Conservation (phyloP, 1,140 invertebrate genomes). For the Drosophila quadrilineata region DNA sequence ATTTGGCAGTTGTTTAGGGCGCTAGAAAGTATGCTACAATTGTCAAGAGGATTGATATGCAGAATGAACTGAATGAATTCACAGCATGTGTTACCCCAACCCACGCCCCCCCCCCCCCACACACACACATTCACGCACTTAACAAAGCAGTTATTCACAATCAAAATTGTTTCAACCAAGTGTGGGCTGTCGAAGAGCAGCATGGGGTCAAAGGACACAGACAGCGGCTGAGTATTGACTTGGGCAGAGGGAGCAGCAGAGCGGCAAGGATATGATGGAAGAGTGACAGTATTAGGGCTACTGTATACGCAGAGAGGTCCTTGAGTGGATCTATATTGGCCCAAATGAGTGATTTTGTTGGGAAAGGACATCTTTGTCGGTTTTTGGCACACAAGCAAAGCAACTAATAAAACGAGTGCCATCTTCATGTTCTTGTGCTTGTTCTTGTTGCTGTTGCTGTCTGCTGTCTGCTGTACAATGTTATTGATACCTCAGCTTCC, state of each 20-base stretch:
- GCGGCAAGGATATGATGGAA: too few relatives aligned
- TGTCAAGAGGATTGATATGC: background rate
- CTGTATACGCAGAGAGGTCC: constrained; percentile 6
- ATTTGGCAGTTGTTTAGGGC: background rate
- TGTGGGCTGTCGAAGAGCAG: background rate
- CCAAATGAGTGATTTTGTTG: constrained; percentile 22
- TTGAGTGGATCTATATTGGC: constrained; percentile 15
- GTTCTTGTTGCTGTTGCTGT: constrained; percentile 21
- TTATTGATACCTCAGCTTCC: constrained; percentile 72
- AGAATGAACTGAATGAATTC: constrained; percentile 21
- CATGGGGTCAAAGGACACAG: constrained; percentile 5
- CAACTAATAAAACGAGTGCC: constrained; percentile 51
- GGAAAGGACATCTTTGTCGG: constrained; percentile 52
- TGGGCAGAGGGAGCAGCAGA: too few relatives aligned
- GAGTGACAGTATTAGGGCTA: too few relatives aligned
- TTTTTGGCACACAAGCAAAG: constrained; percentile 39
- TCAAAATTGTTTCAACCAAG: constrained; percentile 60
- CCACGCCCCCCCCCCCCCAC: too few relatives aligned
- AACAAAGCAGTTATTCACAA: constrained; percentile 33
- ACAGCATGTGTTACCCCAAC: constrained; percentile 15
- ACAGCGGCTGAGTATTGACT: too few relatives aligned
- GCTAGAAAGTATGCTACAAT: background rate
- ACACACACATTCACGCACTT: background rate
- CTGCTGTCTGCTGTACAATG: constrained; percentile 52
- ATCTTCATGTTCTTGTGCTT: constrained; percentile 17